Conservation (phyloP, 2,797 vertebrate species). For the Merluccius polli region DNA sequence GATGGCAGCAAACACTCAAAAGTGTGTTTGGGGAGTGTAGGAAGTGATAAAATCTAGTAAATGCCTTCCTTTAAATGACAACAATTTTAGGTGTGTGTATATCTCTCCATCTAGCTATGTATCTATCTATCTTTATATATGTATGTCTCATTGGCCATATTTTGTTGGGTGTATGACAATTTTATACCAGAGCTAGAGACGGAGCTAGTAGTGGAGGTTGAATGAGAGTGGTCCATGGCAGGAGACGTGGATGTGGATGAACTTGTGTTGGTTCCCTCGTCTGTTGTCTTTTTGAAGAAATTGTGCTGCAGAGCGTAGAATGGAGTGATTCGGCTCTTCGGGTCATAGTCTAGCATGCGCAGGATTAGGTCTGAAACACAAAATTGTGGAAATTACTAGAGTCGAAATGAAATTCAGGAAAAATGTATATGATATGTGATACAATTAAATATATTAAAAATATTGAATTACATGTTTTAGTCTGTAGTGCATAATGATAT, state of each 20-base stretch:
- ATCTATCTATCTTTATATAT: not conserved
- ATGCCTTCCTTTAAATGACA: not conserved
- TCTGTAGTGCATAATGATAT: not conserved
- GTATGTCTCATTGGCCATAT: not conserved
- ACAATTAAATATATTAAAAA: not conserved
- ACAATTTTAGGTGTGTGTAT: not conserved
- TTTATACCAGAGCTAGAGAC: conserved; percentile 88
- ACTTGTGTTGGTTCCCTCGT: conserved; percentile 95
- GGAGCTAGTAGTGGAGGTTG: conserved; percentile 92
- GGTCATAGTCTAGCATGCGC: conserved; percentile 95
- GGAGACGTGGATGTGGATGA: conserved; percentile 92
- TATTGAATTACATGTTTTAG: not conserved
- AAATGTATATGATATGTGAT: not conserved
- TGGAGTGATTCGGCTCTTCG: conserved; percentile 91
- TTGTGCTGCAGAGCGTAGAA: conserved; percentile 96
- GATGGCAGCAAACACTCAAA: not conserved
- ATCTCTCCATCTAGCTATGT: not conserved
- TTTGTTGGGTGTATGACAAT: not conserved
- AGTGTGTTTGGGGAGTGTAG: not conserved
- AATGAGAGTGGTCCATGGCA: conserved; percentile 93
- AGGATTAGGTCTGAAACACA: conserved; percentile 81
- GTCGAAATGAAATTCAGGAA: not conserved
- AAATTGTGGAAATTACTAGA: not conserved
- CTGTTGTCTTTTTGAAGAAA: conserved; percentile 94
- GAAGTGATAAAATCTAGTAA: not conserved